phyloP scores from a whole-genome alignment of 1,140 invertebrate species.

The Epicauta chinensis region DNA sequence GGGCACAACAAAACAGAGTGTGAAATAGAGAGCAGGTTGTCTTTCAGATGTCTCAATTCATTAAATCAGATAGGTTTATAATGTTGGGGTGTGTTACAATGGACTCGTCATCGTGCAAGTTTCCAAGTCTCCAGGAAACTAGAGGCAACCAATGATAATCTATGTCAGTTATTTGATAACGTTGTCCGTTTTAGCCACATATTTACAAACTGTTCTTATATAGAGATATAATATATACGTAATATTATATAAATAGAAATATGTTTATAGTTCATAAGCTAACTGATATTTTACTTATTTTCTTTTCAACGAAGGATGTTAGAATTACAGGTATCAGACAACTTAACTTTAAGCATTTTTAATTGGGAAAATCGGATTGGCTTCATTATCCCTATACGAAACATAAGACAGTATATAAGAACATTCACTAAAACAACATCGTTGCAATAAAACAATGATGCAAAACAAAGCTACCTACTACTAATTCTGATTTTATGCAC shows the following conservation, averaged over 20 bases:
- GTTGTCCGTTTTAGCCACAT: constrained; percentile 13
- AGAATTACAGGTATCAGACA: constrained; percentile 22
- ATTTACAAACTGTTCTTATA: no score
- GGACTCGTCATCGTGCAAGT: constrained; percentile 37
- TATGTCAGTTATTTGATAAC: constrained; percentile 36
- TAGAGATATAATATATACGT: no score
- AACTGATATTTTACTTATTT: no score
- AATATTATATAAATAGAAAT: no score
- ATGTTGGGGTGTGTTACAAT: constrained; percentile 35
- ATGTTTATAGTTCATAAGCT: no score
- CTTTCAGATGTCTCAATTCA: constrained; percentile 40
- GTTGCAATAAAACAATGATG: constrained; percentile 26
- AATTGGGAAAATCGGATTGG: constrained; percentile 42
- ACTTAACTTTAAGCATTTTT: constrained; percentile 34
- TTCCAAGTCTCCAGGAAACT: constrained; percentile 40
- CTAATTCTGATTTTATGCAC: constrained; percentile 32
- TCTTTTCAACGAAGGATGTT: no score
- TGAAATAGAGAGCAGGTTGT: constrained; percentile 33
- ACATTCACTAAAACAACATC: constrained; percentile 8
- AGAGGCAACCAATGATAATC: constrained; percentile 38
- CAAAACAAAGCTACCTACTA: constrained; percentile 23
- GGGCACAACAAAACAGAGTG: constrained; percentile 27
- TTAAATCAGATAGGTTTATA: constrained; percentile 39
- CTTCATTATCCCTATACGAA: constrained; percentile 35
- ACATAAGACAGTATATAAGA: constrained; percentile 25